A percentile compares a stretch with the other conserved stretches of the same genome.
phyloP scores from a whole-genome alignment of 2,113 vertebrate genomes.

The Orthochromis indermauri region DNA sequence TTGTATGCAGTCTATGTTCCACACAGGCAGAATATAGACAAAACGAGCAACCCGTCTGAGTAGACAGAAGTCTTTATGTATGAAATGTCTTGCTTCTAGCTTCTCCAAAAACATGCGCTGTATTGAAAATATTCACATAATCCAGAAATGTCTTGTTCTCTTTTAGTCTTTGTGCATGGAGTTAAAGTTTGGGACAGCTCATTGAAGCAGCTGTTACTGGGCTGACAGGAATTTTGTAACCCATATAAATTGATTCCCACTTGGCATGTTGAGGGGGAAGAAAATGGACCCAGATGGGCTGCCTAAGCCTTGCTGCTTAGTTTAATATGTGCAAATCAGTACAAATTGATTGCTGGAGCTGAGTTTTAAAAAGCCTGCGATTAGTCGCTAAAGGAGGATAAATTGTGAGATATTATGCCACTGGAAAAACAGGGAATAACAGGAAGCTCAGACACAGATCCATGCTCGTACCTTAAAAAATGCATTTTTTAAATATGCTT shows the following conservation, averaged over 20 bases:
- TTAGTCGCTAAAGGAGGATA: neutral
- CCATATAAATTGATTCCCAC: constrained; percentile 6
- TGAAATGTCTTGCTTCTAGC: neutral
- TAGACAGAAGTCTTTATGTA: neutral
- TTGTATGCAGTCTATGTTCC: neutral
- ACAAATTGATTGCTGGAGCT: neutral
- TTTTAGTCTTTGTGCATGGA: neutral
- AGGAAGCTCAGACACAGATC: neutral
- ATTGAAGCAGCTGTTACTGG: neutral
- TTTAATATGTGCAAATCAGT: constrained; percentile 9
- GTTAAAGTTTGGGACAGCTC: neutral
- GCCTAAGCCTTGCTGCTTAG: neutral
- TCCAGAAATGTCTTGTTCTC: neutral
- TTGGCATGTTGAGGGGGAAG: neutral
- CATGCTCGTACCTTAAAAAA: neutral
- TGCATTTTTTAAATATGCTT: neutral
- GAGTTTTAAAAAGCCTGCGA: neutral
- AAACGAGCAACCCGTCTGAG: neutral
- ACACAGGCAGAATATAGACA: neutral
- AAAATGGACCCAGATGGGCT: neutral
- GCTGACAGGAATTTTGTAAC: neutral
- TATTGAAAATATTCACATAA: neutral
- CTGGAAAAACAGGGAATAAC: neutral
- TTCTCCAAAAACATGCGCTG: neutral
- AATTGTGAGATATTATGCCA: neutral